Evolutionary conservation across 2,113 vertebrate species (phyloP).

Genomic region (Lepus americanus): DNA sequence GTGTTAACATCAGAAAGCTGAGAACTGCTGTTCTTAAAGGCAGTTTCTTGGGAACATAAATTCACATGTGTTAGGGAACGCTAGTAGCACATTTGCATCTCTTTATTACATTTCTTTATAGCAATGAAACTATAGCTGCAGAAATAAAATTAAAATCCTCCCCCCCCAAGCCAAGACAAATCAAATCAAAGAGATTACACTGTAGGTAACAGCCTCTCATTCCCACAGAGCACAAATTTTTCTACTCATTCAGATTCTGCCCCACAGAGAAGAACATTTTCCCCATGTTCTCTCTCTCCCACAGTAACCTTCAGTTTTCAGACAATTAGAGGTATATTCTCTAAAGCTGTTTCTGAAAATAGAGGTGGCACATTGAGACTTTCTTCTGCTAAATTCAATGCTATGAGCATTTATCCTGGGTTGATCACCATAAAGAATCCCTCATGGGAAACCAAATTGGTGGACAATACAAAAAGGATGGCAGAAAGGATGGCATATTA

Average conservation of each 20-base stretch:
- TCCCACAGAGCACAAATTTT: not conserved
- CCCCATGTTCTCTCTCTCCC: not conserved
- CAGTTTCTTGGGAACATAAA: conserved; percentile 61
- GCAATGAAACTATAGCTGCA: conserved; percentile 41
- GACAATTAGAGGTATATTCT: not conserved
- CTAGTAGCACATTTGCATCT: not conserved
- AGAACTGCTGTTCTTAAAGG: conserved; percentile 60
- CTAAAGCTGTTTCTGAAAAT: conserved; percentile 43
- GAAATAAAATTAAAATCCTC: conserved; percentile 52
- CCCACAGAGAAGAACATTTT: conserved; percentile 16
- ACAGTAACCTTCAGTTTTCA: not conserved
- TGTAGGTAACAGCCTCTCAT: not conserved
- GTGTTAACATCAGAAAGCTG: conserved; percentile 67
- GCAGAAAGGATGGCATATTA: not conserved
- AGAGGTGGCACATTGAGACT: not conserved
- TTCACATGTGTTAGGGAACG: conserved; percentile 49
- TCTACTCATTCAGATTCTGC: not conserved
- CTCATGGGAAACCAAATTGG: not conserved
- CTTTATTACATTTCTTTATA: conserved; percentile 44
- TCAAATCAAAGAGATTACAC: conserved; percentile 27
- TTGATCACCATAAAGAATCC: not conserved
- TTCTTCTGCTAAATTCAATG: conserved; percentile 24
- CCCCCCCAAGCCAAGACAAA: conserved; percentile 35
- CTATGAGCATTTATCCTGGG: conserved; percentile 16
- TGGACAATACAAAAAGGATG: not conserved